Conservation (phyloP, 2,888 invertebrate species). For the Drosophila sordidapex region DNA sequence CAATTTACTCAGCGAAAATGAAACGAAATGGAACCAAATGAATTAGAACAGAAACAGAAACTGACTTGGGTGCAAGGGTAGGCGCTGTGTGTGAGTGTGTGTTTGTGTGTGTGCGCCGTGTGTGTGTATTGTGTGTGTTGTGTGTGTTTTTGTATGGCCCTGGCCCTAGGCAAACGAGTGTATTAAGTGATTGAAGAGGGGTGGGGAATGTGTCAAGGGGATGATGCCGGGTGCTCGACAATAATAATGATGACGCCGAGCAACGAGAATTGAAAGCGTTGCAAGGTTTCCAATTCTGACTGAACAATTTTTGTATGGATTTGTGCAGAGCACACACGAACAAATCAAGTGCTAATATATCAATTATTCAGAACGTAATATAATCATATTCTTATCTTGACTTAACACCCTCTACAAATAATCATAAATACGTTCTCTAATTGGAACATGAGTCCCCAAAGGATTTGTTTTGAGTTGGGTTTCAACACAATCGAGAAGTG, state of each 20-base stretch:
- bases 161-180: constrained; percentile 55
- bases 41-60: constrained; percentile 21
- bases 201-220: not conserved
- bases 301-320: constrained; percentile 19
- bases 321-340: not conserved
- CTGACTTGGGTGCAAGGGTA: not conserved
- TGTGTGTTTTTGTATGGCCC: constrained; percentile 31
- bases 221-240: constrained; percentile 7
- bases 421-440: constrained; percentile 4
- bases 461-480: constrained; percentile 13
- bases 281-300: constrained; percentile 30
- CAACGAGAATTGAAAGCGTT: constrained; percentile 29
- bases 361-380: too few species aligned
- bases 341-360: not conserved
- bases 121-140: not conserved
- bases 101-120: not conserved
- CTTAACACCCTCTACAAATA: not conserved
- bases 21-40: constrained; percentile 20
- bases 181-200: constrained; percentile 50
- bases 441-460: constrained; percentile 9
- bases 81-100: not conserved
- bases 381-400: not conserved
- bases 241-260: constrained; percentile 35
- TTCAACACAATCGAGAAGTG: constrained; percentile 10
- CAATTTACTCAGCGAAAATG: constrained; percentile 24